Evolutionary conservation across 2,797 vertebrate genomes (phyloP).

Genomic region (Myotis planiceps): DNA sequence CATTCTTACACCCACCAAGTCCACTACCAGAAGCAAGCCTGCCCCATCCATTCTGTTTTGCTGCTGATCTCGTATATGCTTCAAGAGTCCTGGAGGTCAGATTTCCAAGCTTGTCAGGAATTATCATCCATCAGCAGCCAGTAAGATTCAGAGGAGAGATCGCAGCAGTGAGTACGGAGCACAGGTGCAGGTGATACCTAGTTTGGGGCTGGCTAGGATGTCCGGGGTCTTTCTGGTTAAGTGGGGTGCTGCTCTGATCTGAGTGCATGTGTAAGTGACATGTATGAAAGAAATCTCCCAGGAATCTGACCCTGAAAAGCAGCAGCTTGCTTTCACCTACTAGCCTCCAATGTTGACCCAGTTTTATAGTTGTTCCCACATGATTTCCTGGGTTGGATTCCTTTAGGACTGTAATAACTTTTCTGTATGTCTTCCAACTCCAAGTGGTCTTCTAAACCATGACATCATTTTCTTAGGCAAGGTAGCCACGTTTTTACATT

Average conservation of each 20-base stretch:
- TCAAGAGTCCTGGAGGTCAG: not conserved
- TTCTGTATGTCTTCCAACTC: not conserved
- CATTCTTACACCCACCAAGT: not conserved
- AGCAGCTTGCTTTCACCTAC: not conserved
- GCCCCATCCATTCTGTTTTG: not conserved
- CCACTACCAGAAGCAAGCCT: not conserved
- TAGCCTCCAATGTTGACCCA: not conserved
- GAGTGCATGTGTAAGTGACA: not conserved
- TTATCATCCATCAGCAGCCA: not conserved
- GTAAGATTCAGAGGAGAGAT: not conserved
- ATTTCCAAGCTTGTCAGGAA: not conserved
- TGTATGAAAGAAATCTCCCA: not conserved
- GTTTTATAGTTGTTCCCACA: not conserved
- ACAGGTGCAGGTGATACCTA: not conserved
- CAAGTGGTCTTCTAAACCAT: not conserved
- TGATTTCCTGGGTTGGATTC: not conserved
- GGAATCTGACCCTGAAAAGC: not conserved
- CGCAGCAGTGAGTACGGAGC: not conserved
- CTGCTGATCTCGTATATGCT: not conserved
- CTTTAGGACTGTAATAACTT: not conserved
- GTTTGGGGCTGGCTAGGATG: not conserved
- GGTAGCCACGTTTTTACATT: not conserved
- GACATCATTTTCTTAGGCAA: not conserved
- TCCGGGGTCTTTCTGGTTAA: not conserved
- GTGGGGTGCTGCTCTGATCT: not conserved